A percentile compares a stretch with the other conserved stretches of the same genome.
Conservation (phyloP, 2,797 vertebrate species). For the Natrix natrix region DNA sequence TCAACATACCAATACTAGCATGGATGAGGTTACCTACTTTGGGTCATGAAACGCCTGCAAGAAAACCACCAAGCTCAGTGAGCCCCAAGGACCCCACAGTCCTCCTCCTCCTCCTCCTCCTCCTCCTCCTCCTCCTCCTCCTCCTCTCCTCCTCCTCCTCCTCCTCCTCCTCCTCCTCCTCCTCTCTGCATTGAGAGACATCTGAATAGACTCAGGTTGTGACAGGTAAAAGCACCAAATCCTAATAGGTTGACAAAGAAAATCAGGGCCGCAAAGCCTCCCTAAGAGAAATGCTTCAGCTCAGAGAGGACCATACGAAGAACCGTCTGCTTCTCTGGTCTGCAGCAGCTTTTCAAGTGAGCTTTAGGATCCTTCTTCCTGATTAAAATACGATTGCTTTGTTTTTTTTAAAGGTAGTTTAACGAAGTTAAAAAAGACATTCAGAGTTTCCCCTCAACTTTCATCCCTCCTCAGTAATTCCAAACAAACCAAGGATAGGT, state of each 20-base stretch:
- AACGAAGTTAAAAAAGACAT: not conserved
- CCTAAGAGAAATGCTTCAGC: not conserved
- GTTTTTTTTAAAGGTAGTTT: not conserved
- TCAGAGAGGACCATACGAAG: not conserved
- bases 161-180: no score
- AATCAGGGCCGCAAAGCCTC: not conserved
- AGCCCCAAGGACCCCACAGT: no score
- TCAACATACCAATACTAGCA: not conserved
- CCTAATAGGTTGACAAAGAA: not conserved
- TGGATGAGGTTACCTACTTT: not conserved
- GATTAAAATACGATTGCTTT: not conserved
- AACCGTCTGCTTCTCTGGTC: not conserved
- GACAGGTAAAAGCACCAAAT: not conserved
- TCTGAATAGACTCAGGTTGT: not conserved
- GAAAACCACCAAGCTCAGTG: not conserved
- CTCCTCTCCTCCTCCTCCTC: no score
- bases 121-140: no score
- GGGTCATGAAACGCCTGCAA: not conserved
- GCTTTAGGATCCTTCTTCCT: not conserved
- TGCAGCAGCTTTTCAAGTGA: not conserved
- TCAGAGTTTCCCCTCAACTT: not conserved
- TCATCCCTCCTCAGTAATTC: not conserved
- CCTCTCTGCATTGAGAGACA: not conserved
- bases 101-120: no score
- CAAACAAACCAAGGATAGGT: not conserved